Evolutionary conservation across 1,140 invertebrate species (phyloP), one percentile per base, ranked within the genome.

Genomic region (Pogonomyrmex californicus): DNA sequence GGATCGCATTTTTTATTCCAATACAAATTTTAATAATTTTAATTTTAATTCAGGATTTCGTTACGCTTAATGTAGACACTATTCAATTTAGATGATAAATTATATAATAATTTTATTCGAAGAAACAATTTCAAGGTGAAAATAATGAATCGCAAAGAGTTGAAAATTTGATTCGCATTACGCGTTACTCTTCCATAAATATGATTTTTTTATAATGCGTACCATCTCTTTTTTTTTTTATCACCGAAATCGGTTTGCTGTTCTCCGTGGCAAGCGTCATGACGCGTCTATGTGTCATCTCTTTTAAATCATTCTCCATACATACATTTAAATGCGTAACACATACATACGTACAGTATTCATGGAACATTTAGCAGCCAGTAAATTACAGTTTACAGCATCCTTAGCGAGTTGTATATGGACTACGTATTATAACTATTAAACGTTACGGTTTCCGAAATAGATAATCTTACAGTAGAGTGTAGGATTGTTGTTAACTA

Each of bases 401-500:
- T 94, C 92, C 87, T 93, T 94, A 94, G 92, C 90, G 91, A 92
- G 90, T 94, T 94, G 93, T 94, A 93, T 93, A 95, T 94, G 93
- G 79, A 94, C 88, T 93, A 93, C 90, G 90, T 93, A 92, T 93
- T 92, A 94, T 87, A 23, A 70, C 23, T 93, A 93, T 86, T 91
- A 91, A 93, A 91, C 89, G 91, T 94, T 92, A 91, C 88, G 88
- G 89, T 93, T 93, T 93, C 88, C 89, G 87, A 92, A 92, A 86
- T 93, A 93, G 92, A 87, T 94, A 94, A 93, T 92, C 92, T 93
- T 93, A 91, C 85, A 88, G 90, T 94, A 94, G 93, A 54, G 82
- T 73, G 88, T 95, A 94, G 94, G 86, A 90, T 94, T 89, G 94
- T 94, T 94, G 94, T 94, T 94, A 93, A 93, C 89, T 94, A 95